These are phyloP conservation scores for Piliocolobus tephrosceles DNA, from an alignment of 2,113 vertebrate species.

Conservation along the genomic window DNA sequence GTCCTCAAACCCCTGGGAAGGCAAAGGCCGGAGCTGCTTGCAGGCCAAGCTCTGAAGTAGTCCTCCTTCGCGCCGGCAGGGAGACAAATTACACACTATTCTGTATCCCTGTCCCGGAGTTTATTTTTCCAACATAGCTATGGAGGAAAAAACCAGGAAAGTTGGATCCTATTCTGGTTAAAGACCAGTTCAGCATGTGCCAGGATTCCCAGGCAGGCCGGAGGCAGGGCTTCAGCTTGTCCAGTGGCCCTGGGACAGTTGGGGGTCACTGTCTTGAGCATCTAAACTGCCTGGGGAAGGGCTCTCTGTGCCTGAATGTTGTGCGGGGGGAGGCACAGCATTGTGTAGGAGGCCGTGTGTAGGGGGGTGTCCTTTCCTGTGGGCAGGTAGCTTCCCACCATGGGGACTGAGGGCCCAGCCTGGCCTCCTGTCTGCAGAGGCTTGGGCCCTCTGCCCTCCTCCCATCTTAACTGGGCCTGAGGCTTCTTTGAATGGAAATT, in stretches of 20 bases:
- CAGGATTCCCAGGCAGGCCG: not conserved
- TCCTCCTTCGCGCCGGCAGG: accelerated
- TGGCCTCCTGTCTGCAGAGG: not conserved
- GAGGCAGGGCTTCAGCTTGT: not conserved
- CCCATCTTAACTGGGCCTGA: not conserved
- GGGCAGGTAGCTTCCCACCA: not conserved
- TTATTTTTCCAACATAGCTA: not conserved
- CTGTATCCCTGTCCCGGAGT: not conserved
- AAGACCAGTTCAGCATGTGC: no score
- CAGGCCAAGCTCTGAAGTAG: not conserved
- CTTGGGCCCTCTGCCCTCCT: not conserved
- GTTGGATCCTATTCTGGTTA: not conserved
- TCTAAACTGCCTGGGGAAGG: not conserved
- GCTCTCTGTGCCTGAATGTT: not conserved
- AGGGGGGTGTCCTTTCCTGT: not conserved
- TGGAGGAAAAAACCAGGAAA: not conserved
- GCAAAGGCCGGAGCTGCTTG: not conserved
- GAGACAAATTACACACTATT: not conserved
- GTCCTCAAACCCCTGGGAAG: not conserved
- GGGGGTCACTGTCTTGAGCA: no score
- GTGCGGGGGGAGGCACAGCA: not conserved
- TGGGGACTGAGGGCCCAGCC: not conserved
- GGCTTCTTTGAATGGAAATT: not conserved
- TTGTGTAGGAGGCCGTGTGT: not conserved
- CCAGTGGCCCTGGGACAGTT: no score